Conservation (phyloP, 2,113 vertebrate genomes). For the Pseudonaja textilis region DNA sequence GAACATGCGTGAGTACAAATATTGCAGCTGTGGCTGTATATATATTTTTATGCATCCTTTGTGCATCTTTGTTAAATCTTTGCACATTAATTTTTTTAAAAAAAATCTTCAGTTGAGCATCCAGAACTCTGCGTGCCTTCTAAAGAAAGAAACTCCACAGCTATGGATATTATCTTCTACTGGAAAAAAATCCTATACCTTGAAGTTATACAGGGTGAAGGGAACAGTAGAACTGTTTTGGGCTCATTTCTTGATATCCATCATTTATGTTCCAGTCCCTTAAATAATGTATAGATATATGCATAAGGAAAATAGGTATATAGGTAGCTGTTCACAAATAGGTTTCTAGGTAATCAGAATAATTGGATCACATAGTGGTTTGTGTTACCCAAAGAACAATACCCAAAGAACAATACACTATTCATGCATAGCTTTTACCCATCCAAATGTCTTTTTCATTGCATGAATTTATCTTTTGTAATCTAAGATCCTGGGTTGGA, state of each 20-base stretch:
- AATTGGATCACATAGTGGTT: not conserved
- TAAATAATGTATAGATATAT: not conserved
- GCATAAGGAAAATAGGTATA: not conserved
- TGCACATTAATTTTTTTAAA: not conserved
- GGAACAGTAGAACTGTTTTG: not conserved
- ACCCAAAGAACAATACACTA: not conserved
- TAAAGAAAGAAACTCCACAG: not conserved
- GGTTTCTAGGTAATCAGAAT: not conserved
- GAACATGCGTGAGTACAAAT: slow-evolving; percentile 24
- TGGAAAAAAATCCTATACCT: not conserved
- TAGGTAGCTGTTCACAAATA: not conserved
- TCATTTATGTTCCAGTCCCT: not conserved
- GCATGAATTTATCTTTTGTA: not conserved
- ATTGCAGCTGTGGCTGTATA: not conserved
- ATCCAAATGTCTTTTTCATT: not conserved
- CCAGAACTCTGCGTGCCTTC: not conserved
- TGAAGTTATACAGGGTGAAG: not conserved
- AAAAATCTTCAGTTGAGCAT: not conserved
- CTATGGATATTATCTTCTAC: not conserved
- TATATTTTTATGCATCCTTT: not conserved
- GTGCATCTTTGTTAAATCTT: not conserved
- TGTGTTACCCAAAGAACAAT: not conserved
- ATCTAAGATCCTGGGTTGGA: not conserved
- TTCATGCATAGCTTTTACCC: not conserved
- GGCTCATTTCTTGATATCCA: not conserved